Conservation (phyloP, 1,140 invertebrate genomes). For the Zaprionus ghesquierei region DNA sequence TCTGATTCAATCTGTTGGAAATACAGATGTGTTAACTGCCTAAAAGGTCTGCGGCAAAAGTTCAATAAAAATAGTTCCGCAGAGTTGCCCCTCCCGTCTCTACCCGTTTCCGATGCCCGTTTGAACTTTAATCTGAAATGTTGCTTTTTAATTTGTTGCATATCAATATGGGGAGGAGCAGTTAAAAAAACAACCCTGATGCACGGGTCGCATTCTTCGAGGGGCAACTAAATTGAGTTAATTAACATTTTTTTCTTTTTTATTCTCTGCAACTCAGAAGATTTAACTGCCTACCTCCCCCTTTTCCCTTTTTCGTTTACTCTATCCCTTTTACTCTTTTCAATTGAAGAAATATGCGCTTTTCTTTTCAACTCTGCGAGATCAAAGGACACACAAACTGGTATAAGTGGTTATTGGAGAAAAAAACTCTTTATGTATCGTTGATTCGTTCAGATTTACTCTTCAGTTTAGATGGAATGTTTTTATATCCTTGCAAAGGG, state of each 20-base stretch:
- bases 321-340: neutral
- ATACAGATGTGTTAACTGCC: neutral
- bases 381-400: neutral
- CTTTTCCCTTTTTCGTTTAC: neutral
- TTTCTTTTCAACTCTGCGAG: neutral
- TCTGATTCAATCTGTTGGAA: neutral
- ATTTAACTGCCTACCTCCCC: neutral
- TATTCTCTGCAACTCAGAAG: neutral
- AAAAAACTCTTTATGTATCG: neutral
- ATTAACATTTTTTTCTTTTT: neutral
- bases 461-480: too few relatives aligned
- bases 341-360: neutral
- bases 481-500: too few relatives aligned
- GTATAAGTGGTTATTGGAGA: neutral
- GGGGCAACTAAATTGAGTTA: neutral
- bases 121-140: neutral
- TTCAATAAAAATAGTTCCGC: neutral
- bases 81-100: neutral
- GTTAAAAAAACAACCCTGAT: neutral
- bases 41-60: neutral
- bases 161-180: neutral
- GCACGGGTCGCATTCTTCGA: too few relatives aligned
- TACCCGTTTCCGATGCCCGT: neutral
- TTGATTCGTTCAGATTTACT: neutral
- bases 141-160: constrained; percentile 2